These are phyloP conservation scores for Leptura quadrifasciata DNA, from an alignment of 2,888 invertebrate genomes.

Conservation along the genomic window DNA sequence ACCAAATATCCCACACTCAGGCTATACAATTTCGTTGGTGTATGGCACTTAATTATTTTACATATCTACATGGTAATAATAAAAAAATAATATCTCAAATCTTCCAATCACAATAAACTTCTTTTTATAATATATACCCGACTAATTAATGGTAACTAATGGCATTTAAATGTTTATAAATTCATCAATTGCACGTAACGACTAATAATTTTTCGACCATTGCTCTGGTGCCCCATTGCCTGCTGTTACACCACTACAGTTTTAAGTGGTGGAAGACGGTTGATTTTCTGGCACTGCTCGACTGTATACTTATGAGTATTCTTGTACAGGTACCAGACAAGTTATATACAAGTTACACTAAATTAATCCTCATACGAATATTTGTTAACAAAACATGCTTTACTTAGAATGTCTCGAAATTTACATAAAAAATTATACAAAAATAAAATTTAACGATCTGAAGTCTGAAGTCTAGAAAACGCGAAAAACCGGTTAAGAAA, in stretches of 20 bases:
- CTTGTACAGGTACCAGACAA: slow-evolving; percentile 72
- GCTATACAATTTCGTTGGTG: slow-evolving; percentile 65
- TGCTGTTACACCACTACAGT: slow-evolving; percentile 69
- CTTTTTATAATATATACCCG: slow-evolving; percentile 58
- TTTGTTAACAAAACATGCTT: slow-evolving; percentile 35
- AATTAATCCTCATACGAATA: slow-evolving; percentile 39
- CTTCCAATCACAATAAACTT: slow-evolving; percentile 65
- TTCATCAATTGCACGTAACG: slow-evolving; percentile 67
- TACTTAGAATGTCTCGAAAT: slow-evolving; percentile 51
- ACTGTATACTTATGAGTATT: slow-evolving; percentile 70
- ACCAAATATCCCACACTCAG: slow-evolving; percentile 64
- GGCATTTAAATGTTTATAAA: slow-evolving; percentile 41
- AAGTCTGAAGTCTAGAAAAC: slow-evolving; percentile 10
- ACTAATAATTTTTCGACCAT: slow-evolving; percentile 65
- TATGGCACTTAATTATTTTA: slow-evolving; percentile 68
- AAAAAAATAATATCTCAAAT: slow-evolving; percentile 66
- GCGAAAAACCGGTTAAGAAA: slow-evolving; percentile 23
- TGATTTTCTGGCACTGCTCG: slow-evolving; percentile 72
- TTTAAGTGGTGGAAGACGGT: slow-evolving; percentile 72
- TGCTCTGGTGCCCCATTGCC: slow-evolving; percentile 71
- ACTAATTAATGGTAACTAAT: slow-evolving; percentile 65
- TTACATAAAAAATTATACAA: slow-evolving; percentile 53
- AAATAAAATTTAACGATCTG: slow-evolving; percentile 40
- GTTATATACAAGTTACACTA: slow-evolving; percentile 64
- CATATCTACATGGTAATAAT: slow-evolving; percentile 66